phyloP scores from a whole-genome alignment of 2,113 vertebrate species.

The Grammomys dolichurus region DNA sequence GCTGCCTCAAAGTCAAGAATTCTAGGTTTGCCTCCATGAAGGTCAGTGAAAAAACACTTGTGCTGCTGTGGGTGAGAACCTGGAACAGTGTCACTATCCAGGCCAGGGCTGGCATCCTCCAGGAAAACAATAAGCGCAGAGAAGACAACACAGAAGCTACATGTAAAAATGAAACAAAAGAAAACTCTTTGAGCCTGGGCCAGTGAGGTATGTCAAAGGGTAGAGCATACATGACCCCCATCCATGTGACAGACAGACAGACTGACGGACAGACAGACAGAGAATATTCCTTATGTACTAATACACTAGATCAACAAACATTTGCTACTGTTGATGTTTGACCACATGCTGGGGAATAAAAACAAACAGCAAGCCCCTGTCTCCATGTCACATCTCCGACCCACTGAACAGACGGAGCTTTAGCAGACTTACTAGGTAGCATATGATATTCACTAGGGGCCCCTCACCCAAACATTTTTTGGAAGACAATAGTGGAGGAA shows the following conservation, averaged over 20 bases:
- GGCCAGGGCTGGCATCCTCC: background rate
- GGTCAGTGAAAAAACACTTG: background rate
- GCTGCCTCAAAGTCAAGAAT: background rate
- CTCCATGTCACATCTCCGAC: accelerated
- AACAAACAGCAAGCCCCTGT: background rate
- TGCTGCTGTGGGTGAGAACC: background rate
- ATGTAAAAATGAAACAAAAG: background rate
- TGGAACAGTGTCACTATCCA: background rate
- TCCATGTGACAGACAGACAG: background rate
- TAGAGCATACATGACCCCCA: background rate
- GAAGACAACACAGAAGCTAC: background rate
- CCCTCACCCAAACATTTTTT: background rate
- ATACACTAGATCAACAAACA: background rate
- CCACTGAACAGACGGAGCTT: background rate
- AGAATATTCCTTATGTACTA: background rate
- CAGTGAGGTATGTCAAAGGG: background rate
- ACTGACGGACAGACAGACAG: background rate
- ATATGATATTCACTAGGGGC: accelerated
- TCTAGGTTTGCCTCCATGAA: background rate
- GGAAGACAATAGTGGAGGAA: accelerated
- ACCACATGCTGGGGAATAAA: background rate
- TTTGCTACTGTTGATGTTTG: background rate
- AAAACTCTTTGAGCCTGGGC: background rate
- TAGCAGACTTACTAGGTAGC: background rate
- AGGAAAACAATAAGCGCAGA: background rate